These are phyloP conservation scores for Sus scrofa DNA, from an alignment of 2,113 vertebrate genomes.

Conservation along the genomic window T2T-Sscrofa CM000818.6:20480001-20480500, in stretches of 20 bases:
- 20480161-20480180: not conserved
- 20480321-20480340: not conserved
- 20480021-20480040: not conserved
- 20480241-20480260: not conserved
- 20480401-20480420: not conserved
- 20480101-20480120: not conserved
- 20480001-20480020: not conserved
- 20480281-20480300: not conserved
- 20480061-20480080: not conserved
- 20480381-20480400: not conserved
- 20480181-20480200: not conserved
- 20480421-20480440: not conserved
- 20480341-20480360: not conserved
- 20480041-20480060: not conserved
- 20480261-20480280: not conserved
- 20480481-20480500: constrained; percentile 22
- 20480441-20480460: not conserved
- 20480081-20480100: not conserved
- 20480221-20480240: not conserved
- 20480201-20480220: not conserved
- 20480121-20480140: not conserved
- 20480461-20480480: not conserved
- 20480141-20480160: not conserved
- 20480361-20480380: not conserved
- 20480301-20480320: not conserved